These are phyloP conservation scores for Leptinotarsa peninsularis DNA, from an alignment of 2,888 invertebrate species.

Conservation along the genomic window DNA sequence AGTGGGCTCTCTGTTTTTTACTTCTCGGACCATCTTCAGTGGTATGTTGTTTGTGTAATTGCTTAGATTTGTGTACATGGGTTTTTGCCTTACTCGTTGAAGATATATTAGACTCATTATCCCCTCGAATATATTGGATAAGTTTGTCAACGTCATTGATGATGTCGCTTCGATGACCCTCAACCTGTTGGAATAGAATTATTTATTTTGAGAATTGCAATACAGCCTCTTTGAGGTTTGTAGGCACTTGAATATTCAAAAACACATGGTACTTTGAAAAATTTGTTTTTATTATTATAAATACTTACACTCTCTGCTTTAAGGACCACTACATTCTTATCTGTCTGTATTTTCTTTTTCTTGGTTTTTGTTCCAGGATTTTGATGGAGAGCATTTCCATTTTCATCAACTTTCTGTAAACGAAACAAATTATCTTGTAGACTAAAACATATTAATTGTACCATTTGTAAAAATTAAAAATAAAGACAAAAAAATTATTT, in stretches of 20 bases:
- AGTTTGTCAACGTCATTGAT: conserved; percentile 79
- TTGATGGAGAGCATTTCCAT: conserved; percentile 79
- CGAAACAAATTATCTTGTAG: conserved; percentile 32
- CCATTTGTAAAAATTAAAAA: not conserved
- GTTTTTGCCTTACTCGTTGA: conserved; percentile 57
- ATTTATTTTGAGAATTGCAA: not conserved
- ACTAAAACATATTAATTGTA: not conserved
- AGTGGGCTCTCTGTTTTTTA: conserved; percentile 54
- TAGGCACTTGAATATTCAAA: too few species aligned
- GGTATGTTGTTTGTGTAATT: conserved; percentile 57
- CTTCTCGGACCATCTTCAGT: conserved; percentile 54
- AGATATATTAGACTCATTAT: conserved; percentile 69
- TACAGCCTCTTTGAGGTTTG: conserved; percentile 9
- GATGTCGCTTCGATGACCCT: conserved; percentile 82
- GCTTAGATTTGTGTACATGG: conserved; percentile 55
- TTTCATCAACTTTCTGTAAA: conserved; percentile 81
- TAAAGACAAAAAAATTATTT: too few species aligned
- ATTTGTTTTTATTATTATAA: too few species aligned
- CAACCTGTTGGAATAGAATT: conserved; percentile 66
- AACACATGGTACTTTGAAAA: too few species aligned
- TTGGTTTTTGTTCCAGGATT: conserved; percentile 68
- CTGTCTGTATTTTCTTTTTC: conserved; percentile 72
- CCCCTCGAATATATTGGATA: conserved; percentile 82
- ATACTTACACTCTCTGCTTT: conserved; percentile 65
- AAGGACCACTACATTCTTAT: conserved; percentile 64